A percentile compares a stretch with the other conserved stretches of the same genome.
These are phyloP conservation scores for Saguinus imperator DNA, from an alignment of 2,113 vertebrate species.

Conservation along the genomic window DNA sequence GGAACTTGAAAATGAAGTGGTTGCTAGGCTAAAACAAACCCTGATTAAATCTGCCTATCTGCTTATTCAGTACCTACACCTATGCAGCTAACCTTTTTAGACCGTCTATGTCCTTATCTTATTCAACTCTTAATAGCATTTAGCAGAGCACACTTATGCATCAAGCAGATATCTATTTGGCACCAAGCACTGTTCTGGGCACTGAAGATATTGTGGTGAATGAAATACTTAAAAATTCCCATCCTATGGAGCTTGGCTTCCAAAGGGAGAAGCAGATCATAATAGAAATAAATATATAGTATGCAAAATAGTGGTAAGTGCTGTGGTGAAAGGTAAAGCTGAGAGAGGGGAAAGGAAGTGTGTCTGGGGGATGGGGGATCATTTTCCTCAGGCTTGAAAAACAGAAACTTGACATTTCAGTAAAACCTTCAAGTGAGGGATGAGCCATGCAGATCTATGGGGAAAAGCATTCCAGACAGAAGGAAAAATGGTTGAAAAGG, in stretches of 20 bases:
- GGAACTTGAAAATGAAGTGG: not conserved
- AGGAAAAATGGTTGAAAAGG: slow-evolving; percentile 6
- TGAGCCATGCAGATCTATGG: not conserved
- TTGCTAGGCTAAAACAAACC: not conserved
- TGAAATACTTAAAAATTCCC: not conserved
- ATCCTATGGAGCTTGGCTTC: not conserved
- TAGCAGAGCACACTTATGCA: not conserved
- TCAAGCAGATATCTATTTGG: not conserved
- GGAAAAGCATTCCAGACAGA: not conserved
- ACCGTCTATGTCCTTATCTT: not conserved
- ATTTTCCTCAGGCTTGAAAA: not conserved
- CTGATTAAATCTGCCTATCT: not conserved
- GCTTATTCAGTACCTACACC: not conserved
- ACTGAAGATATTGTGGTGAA: not conserved
- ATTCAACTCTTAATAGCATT: not conserved
- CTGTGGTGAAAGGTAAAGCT: not conserved
- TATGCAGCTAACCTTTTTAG: not conserved
- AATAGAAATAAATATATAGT: not conserved
- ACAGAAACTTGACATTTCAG: not conserved
- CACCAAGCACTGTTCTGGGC: not conserved
- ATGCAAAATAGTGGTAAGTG: not conserved
- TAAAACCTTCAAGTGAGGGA: not conserved
- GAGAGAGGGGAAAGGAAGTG: not conserved
- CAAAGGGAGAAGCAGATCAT: not conserved
- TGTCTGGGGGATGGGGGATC: fast-evolving